Base-by-base conservation (phyloP, 2,888 invertebrate species). In the Cosmorhoe ocellata region DNA sequence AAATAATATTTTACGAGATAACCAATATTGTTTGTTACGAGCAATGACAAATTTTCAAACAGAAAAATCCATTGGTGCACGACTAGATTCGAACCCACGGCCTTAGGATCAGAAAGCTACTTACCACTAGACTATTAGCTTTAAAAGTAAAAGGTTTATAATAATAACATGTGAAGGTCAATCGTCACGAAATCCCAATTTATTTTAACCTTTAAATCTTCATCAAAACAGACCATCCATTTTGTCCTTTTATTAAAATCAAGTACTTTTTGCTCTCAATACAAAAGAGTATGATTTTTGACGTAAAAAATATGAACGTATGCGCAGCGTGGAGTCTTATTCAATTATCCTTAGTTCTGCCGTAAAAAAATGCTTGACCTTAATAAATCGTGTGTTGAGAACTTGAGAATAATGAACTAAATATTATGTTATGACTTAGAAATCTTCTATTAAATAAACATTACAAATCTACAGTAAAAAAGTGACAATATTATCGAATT, bases 281-380 rank as follows among this genome's bases (percentile, higher is more conserved):
- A 39, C 39, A 48, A 47, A 45, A 53, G 30, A 38, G 36, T 38
- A 44, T 43, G 26, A 36, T 52, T 44, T 43, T 47, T 28, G 7
- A 34, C 37, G 48, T 34, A 58, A 61, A 58, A 61, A 61, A 39
- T 36, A 22, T 9, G 46, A 53, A 60, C 41, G 54, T 37, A 31
- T 37, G 28, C 63, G 22, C 63, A 61, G 59, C 59, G 33, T 61
- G 63, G 27, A 55, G 56, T 51, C 58, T 39, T 42, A 47, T 58
- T 57, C 57, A 54, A 54, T 47, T 48, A 56, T 50, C 40, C 34
- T 49, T 40, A 31, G 33, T 48, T 51, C 36, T 48, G 49, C 14
- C 44, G n/a, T n/a, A n/a, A 51, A 58, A 63, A 61, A 58, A 51
- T 38, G 27, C 11, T 14, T 55, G 59, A 56, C 61, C 59, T 63